Conservation (phyloP, 2,797 vertebrate species). For the Microcaecilia unicolor region DNA sequence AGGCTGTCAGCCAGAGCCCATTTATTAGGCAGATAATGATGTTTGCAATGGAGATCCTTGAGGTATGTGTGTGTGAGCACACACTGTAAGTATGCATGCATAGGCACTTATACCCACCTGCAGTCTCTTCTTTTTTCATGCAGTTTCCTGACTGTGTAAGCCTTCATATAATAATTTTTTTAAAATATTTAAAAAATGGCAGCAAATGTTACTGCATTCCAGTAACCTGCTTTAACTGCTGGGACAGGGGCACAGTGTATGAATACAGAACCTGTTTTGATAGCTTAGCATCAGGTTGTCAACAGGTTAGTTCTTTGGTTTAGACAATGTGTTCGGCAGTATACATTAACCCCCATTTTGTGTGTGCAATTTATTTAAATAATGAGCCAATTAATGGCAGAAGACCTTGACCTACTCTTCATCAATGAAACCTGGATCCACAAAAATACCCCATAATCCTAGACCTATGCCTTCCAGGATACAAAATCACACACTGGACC, state of each 20-base stretch:
- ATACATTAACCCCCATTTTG: too few species aligned
- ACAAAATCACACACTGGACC: too few species aligned
- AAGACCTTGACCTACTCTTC: too few species aligned
- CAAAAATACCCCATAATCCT: too few species aligned
- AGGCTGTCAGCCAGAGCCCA: slow-evolving; percentile 14
- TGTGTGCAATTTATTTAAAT: too few species aligned
- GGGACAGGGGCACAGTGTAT: background rate
- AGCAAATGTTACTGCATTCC: background rate
- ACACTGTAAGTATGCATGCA: background rate
- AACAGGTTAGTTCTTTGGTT: background rate
- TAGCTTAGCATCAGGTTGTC: background rate
- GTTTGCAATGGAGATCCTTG: slow-evolving; percentile 18
- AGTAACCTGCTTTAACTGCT: background rate
- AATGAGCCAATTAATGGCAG: too few species aligned
- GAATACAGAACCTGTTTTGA: background rate
- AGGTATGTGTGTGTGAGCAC: background rate
- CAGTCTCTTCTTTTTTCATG: rapidly evolving
- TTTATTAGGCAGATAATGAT: slow-evolving; percentile 27
- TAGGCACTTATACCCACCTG: background rate
- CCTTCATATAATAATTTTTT: too few species aligned
- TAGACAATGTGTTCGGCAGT: background rate
- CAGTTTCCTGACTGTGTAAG: background rate
- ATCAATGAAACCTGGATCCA: too few species aligned
- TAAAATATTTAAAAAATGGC: too few species aligned
- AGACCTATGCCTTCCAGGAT: too few species aligned